phyloP scores from a whole-genome alignment of 2,113 vertebrate genomes.

The Eretmochelys imbricata region DNA sequence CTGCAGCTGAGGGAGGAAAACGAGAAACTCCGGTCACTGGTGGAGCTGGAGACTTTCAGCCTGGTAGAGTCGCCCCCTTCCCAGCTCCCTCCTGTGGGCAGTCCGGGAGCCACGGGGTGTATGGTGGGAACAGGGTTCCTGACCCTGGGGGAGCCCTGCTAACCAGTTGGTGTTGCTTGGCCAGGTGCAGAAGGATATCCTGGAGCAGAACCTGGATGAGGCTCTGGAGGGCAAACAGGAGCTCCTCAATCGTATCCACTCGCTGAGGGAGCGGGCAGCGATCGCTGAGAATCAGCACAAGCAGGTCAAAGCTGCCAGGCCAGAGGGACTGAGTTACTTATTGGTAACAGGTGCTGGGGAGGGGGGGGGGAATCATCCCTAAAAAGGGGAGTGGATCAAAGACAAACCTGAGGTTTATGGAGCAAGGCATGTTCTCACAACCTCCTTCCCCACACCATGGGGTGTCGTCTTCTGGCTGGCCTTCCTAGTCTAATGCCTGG shows the following conservation, averaged over 20 bases:
- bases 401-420: background rate
- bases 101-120: fast-evolving
- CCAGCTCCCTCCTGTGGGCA: background rate
- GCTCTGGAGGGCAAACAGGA: conserved; percentile 82
- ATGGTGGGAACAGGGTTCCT: background rate
- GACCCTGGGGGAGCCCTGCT: fast-evolving
- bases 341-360: background rate
- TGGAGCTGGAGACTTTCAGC: conserved; percentile 77
- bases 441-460: too few species aligned
- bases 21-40: conserved; percentile 66
- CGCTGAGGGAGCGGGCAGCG: conserved; percentile 76
- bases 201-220: conserved; percentile 83
- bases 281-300: conserved; percentile 75
- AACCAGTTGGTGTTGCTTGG: background rate
- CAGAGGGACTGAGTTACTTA: background rate
- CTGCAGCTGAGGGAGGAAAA: conserved; percentile 83
- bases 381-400: background rate
- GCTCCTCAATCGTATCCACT: conserved; percentile 79
- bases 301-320: conserved; percentile 60
- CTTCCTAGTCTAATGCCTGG: background rate
- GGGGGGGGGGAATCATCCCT: background rate
- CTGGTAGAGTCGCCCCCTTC: conserved; percentile 63
- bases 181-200: conserved; percentile 81
- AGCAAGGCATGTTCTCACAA: background rate
- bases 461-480: too few species aligned